These are phyloP conservation scores for Pachycephala philippinensis DNA, from an alignment of 2,113 vertebrate genomes.

Conservation along the genomic window DNA sequence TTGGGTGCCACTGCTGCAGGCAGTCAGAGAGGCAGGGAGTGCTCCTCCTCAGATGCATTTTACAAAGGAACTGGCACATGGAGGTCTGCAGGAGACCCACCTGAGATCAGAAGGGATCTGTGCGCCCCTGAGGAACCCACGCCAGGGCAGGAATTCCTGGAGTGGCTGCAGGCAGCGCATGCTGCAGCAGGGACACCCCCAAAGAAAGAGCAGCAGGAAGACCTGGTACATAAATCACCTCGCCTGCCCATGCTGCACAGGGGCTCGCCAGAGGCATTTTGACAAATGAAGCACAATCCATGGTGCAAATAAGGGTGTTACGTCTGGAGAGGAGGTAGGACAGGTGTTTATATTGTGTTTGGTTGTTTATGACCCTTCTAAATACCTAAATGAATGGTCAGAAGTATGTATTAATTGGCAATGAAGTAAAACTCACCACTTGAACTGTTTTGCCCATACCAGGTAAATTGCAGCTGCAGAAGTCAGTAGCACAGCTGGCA, in stretches of 20 bases:
- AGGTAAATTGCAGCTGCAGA: background rate
- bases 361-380: background rate
- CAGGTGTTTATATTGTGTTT: background rate
- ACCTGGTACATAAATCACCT: background rate
- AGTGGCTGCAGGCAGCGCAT: rapidly evolving
- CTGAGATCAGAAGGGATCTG: background rate
- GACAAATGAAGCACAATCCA: background rate
- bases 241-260: background rate
- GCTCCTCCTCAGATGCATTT: background rate
- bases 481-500: background rate
- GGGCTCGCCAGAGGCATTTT: background rate
- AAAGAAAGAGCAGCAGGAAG: background rate
- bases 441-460: background rate
- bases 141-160: background rate
- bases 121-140: rapidly evolving
- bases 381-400: background rate
- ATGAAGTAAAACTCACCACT: background rate
- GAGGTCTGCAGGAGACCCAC: background rate
- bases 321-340: background rate
- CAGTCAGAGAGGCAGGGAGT: background rate
- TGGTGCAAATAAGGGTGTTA: background rate
- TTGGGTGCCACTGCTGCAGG: rapidly evolving
- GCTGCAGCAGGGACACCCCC: background rate
- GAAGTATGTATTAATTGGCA: background rate
- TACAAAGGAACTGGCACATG: background rate